These are phyloP conservation scores for Pelecanus crispus DNA, from an alignment of 2,113 vertebrate species.

Conservation along the genomic window DNA sequence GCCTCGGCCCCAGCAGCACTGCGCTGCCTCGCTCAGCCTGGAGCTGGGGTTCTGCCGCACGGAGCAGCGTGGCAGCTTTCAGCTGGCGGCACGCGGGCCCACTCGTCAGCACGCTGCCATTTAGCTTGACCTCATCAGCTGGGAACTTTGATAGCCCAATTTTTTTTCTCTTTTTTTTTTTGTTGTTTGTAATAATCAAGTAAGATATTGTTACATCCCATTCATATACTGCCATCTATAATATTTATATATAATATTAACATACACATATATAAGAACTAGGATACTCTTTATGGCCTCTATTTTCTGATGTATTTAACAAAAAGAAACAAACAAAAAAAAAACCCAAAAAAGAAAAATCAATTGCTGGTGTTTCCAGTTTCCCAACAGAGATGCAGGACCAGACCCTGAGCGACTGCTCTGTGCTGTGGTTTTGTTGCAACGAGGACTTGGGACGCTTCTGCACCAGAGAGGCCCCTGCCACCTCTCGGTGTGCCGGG, in stretches of 20 bases:
- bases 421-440: not conserved
- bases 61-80: rapidly evolving
- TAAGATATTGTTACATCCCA: slow-evolving; percentile 4
- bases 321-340: not conserved
- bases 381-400: slow-evolving; percentile 5
- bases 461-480: not conserved
- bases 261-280: not conserved
- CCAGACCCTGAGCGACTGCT: not conserved
- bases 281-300: slow-evolving; percentile 1
- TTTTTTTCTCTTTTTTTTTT: not conserved
- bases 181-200: not conserved
- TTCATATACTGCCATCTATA: not conserved
- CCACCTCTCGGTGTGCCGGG: not conserved
- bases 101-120: rapidly evolving
- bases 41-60: not conserved
- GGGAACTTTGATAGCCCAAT: not conserved
- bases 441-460: not conserved
- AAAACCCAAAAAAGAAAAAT: not conserved
- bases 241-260: not conserved
- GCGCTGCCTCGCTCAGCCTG: not conserved
- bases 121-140: not conserved
- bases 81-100: rapidly evolving
- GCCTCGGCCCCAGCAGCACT: rapidly evolving
- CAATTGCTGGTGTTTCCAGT: slow-evolving; percentile 66
- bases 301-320: not conserved